Evolutionary conservation across 2,797 vertebrate genomes (phyloP).

Genomic region (Gastrophryne carolinensis): DNA sequence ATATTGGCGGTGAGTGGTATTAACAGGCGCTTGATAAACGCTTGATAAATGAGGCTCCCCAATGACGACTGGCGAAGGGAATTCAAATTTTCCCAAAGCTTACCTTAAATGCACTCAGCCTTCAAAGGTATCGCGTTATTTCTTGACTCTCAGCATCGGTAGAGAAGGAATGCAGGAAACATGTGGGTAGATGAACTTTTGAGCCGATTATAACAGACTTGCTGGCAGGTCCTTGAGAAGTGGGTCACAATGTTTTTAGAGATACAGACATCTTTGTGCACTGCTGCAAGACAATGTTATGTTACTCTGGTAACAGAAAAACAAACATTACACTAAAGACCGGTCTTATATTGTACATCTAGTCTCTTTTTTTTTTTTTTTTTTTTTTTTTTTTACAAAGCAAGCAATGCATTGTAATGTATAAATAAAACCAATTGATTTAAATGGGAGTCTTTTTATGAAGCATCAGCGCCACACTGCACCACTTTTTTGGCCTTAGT

Average conservation of each 20-base stretch:
- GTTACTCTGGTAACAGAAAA: slow-evolving; percentile 33
- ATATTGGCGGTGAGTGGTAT: too few species aligned
- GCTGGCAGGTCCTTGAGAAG: slow-evolving; percentile 42
- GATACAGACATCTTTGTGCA: not conserved
- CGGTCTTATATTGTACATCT: not conserved
- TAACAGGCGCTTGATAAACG: too few species aligned
- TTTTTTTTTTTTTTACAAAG: not conserved
- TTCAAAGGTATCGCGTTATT: too few species aligned
- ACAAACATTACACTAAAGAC: not conserved
- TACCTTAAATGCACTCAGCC: too few species aligned
- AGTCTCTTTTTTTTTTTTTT: not conserved
- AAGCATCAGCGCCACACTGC: too few species aligned
- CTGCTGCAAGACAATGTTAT: slow-evolving; percentile 9
- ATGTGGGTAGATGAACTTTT: slow-evolving; percentile 35
- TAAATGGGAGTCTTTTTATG: not conserved
- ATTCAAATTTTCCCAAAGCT: too few species aligned
- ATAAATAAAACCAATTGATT: not conserved
- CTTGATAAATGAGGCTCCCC: too few species aligned
- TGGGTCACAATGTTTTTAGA: slow-evolving; percentile 19
- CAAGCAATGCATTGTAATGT: not conserved
- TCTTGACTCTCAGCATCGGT: slow-evolving; percentile 1
- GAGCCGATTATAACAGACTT: slow-evolving; percentile 16
- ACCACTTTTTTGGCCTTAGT: too few species aligned
- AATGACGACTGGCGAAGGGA: too few species aligned
- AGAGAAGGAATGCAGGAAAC: slow-evolving; percentile 24